Evolutionary conservation across 1,140 invertebrate species (phyloP), one percentile per base, ranked within the genome.

Genomic region (Helicorthomorpha holstii): DNA sequence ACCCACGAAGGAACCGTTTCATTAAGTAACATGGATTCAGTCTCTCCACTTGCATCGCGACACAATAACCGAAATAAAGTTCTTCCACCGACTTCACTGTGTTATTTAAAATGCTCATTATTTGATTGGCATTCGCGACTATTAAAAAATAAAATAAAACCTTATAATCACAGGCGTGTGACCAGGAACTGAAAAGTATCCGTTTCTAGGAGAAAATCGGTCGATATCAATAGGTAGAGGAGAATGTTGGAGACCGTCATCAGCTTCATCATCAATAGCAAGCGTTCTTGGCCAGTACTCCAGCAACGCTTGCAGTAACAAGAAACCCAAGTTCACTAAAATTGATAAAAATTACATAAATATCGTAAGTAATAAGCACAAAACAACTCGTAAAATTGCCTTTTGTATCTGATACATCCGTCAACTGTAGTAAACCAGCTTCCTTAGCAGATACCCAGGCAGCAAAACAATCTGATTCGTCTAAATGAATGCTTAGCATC

Each of bases 391-490:
- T 12, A 46, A 19, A 59, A 54, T 61, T 68, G 82, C 81, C 78
- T 77, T 87, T 96, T 63, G 83, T 85, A 71, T 92, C 91, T 58
- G 79, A 79, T 57, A 80, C 82, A 61, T 82, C 79, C 58, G 74
- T 74, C 7, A 16, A n/a, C 52, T 76, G 75, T 41, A 79, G 78
- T 50, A 98, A 73, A 1, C 87, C 91, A 29, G 89, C 87, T 64
- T 98, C 94, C 66, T 87, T 91, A 1, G 88, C 84, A 47, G 92
- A 95, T 1, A 98, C 89, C 95, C 95, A 99, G 2, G 95, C 92
- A 27, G 91, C 83, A 63, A 98, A 89, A 66, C 92, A 97, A 63
- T 99, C 95, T 1, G 86, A 86, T 72, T 99, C 95, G 66, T 98
- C 95, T 57, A 99, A 73, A 64, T 97, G 93, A 64, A 99, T 93